phyloP scores from a whole-genome alignment of 2,797 vertebrate genomes.

The Acanthopagrus latus region DNA sequence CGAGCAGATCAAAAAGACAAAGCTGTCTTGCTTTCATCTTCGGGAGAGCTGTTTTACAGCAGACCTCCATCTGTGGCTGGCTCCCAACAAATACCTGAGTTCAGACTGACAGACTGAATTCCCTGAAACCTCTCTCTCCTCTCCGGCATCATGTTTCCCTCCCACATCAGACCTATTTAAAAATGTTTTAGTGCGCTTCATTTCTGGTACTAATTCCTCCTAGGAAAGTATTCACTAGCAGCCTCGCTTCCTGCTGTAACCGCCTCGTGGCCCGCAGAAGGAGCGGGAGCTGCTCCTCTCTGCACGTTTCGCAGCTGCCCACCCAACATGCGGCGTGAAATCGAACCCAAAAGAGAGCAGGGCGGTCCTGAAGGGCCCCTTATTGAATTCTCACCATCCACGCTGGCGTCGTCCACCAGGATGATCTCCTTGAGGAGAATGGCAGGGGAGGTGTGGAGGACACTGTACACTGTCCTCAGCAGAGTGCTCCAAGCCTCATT shows the following conservation, averaged over 20 bases:
- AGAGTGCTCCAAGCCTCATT: constrained; percentile 99
- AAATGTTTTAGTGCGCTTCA: constrained; percentile 46
- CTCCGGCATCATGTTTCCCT: constrained; percentile 30
- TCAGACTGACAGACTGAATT: constrained; percentile 30
- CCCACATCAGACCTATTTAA: constrained; percentile 60
- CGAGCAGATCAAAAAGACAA: constrained; percentile 36
- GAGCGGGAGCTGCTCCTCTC: constrained; percentile 41
- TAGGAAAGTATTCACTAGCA: constrained; percentile 73
- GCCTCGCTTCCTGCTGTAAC: constrained; percentile 67
- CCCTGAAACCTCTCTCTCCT: constrained; percentile 32
- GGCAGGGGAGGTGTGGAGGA: constrained; percentile 96
- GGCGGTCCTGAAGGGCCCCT: constrained; percentile 53
- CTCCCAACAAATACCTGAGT: constrained; percentile 32
- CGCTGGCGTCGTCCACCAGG: constrained; percentile 98
- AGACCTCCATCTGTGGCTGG: constrained; percentile 34
- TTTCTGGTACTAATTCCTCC: constrained; percentile 51
- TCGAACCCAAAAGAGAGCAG: constrained; percentile 57
- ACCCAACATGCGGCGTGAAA: constrained; percentile 69
- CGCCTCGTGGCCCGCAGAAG: constrained; percentile 60
- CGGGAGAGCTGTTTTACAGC: constrained; percentile 40
- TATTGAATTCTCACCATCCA: constrained; percentile 89
- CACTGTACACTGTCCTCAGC: constrained; percentile 96
- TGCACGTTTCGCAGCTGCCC: constrained; percentile 58
- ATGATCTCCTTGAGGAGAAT: constrained; percentile 97
- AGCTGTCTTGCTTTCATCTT: constrained; percentile 40